Conservation (phyloP, 2,797 vertebrate species). For the Falco peregrinus region DNA sequence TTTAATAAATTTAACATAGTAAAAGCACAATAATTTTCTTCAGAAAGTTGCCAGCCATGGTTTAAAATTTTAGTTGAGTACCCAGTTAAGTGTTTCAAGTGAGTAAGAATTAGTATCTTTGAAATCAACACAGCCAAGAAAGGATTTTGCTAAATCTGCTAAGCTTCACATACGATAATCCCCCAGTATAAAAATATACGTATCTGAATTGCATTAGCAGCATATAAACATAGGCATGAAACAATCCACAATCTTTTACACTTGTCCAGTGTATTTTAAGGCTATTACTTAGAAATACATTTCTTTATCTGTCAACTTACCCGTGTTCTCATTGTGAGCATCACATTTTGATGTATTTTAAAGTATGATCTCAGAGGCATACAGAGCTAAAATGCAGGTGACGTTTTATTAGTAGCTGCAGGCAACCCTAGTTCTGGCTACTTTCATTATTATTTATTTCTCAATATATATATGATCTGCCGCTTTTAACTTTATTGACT, state of each 20-base stretch:
- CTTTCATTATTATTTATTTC: slow-evolving; percentile 26
- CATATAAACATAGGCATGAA: neutral
- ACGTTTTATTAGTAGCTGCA: slow-evolving; percentile 22
- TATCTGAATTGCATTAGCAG: neutral
- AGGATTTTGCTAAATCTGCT: neutral
- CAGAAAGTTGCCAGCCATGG: neutral
- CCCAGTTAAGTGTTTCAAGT: neutral
- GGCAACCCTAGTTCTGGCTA: neutral
- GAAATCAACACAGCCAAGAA: neutral
- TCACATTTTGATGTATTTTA: slow-evolving; percentile 11
- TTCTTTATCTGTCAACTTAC: neutral
- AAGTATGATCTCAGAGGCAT: neutral
- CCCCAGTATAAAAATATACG: neutral
- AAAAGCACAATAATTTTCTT: neutral
- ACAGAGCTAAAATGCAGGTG: slow-evolving; percentile 1
- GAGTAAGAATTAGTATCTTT: neutral
- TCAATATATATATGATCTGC: neutral
- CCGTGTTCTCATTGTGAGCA: neutral
- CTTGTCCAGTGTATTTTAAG: neutral
- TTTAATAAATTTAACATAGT: neutral
- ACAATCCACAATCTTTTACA: neutral
- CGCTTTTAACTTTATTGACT: slow-evolving; percentile 46
- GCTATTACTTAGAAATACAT: neutral
- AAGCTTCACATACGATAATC: neutral
- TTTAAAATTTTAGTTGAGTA: neutral